These are phyloP conservation scores for Cherax quadricarinatus DNA, from an alignment of 1,140 invertebrate genomes.

Conservation along the genomic window DNA sequence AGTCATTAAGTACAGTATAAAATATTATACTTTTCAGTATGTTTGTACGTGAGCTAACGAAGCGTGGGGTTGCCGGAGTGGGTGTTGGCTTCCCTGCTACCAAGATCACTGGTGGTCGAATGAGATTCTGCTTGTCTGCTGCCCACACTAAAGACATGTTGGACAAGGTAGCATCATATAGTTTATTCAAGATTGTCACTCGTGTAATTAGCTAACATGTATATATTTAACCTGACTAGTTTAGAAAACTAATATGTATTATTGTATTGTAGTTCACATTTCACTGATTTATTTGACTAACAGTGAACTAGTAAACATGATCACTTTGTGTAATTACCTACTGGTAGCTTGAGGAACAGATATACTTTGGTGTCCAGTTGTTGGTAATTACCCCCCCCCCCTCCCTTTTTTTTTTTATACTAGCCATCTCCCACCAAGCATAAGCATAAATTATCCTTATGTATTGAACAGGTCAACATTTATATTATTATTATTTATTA, in stretches of 20 bases:
- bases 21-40: slow-evolving; percentile 79
- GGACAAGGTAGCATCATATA: slow-evolving; percentile 83
- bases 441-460: too few species aligned
- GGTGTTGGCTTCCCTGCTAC: slow-evolving; percentile 99
- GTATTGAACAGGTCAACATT: too few species aligned
- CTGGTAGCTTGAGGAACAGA: background rate
- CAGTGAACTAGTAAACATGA: background rate
- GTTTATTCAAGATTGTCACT: slow-evolving; percentile 2
- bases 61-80: slow-evolving; percentile 91
- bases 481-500: too few species aligned
- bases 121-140: slow-evolving; percentile 96
- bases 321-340: background rate
- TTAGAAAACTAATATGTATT: background rate
- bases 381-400: too few species aligned
- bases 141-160: slow-evolving; percentile 97
- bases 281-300: background rate
- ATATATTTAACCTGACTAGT: background rate
- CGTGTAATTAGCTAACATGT: background rate
- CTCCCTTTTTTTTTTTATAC: too few species aligned
- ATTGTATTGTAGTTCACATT: background rate
- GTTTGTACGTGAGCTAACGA: slow-evolving; percentile 90
- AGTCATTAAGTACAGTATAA: background rate
- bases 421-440: too few species aligned
- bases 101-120: slow-evolving; percentile 94
- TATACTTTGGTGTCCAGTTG: too few species aligned